These are phyloP conservation scores for Neofelis nebulosa DNA, from an alignment of 2,113 vertebrate species.

Conservation along the genomic window DNA sequence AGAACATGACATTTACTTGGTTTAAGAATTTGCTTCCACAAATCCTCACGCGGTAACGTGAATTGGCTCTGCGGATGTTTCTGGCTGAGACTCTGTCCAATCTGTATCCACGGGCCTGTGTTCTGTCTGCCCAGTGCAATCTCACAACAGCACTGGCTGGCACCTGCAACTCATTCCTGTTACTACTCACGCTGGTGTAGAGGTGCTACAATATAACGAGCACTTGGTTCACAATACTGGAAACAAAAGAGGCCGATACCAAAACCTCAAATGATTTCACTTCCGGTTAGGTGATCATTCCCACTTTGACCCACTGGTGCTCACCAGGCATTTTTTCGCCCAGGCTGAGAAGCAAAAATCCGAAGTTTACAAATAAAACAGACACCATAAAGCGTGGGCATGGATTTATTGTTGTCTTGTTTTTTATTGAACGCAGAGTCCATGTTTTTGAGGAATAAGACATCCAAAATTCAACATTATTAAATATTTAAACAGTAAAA, in stretches of 20 bases:
- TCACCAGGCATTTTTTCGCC: not conserved
- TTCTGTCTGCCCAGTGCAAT: not conserved
- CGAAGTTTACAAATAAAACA: not conserved
- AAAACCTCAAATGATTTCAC: not conserved
- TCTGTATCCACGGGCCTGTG: not conserved
- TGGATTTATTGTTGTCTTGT: constrained; percentile 80
- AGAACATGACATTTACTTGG: not conserved
- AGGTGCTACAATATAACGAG: not conserved
- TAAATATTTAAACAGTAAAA: constrained; percentile 68
- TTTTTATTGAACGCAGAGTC: constrained; percentile 64
- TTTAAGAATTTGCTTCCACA: not conserved
- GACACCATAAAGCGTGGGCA: not conserved
- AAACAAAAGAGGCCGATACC: fast-evolving
- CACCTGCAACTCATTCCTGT: not conserved
- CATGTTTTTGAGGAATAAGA: constrained; percentile 64
- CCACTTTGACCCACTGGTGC: not conserved
- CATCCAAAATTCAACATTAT: constrained; percentile 70
- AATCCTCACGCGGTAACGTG: not conserved
- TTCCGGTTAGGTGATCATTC: not conserved
- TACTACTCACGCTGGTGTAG: not conserved
- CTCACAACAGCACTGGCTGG: not conserved
- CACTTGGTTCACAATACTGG: not conserved
- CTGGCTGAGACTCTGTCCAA: not conserved
- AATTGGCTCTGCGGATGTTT: not conserved
- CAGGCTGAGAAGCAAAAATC: not conserved